phyloP scores from a whole-genome alignment of 2,888 invertebrate species.

The Neocrepidodera transversa region DNA sequence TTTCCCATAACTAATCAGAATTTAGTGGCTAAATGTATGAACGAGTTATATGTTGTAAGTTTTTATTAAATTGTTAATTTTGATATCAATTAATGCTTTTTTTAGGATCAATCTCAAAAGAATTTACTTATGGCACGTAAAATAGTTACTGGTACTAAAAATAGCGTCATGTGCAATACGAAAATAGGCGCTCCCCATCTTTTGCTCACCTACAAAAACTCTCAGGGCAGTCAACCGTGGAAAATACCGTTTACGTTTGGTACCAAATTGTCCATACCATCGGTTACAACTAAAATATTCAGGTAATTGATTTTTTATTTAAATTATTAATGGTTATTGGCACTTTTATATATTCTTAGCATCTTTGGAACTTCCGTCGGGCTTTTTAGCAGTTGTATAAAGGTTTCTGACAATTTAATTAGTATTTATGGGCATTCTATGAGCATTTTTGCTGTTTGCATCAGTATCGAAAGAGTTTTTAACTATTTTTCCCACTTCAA shows the following conservation, averaged over 20 bases:
- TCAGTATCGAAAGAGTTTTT: too few relatives aligned
- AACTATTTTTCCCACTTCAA: too few relatives aligned
- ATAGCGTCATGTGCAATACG: conserved; percentile 37
- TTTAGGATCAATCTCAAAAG: conserved; percentile 27
- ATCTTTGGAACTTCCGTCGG: too few relatives aligned
- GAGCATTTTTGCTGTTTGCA: too few relatives aligned
- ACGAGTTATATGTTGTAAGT: conserved; percentile 30
- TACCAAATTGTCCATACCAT: conserved; percentile 29
- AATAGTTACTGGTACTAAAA: conserved; percentile 31
- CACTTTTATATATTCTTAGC: too few relatives aligned
- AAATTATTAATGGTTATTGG: too few relatives aligned
- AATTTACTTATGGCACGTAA: conserved; percentile 31
- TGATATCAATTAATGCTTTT: not conserved
- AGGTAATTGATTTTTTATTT: too few relatives aligned
- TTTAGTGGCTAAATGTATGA: conserved; percentile 36
- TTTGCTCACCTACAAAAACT: conserved; percentile 33
- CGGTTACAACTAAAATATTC: conserved; percentile 32
- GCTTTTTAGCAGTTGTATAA: too few relatives aligned
- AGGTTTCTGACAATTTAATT: too few relatives aligned
- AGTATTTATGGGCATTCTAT: too few relatives aligned
- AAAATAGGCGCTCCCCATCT: conserved; percentile 37
- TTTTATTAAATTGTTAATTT: not conserved
- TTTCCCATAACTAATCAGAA: conserved; percentile 31
- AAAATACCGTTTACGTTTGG: conserved; percentile 39
- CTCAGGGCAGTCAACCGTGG: conserved; percentile 40